These are phyloP conservation scores for Falco punctatus DNA, from an alignment of 2,113 vertebrate genomes.

Conservation along the genomic window DNA sequence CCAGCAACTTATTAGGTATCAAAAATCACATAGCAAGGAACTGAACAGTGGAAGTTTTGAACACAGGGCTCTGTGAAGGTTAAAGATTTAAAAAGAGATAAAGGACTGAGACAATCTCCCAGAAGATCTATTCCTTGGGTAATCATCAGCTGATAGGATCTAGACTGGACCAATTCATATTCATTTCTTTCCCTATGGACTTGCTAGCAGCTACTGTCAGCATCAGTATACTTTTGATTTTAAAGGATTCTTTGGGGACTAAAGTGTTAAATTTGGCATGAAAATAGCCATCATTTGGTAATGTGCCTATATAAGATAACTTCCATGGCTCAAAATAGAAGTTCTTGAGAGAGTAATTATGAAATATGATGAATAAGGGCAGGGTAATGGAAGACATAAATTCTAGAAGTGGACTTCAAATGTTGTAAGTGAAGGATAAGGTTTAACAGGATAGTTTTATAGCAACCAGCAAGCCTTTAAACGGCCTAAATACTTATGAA, in stretches of 20 bases:
- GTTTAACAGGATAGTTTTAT: conserved; percentile 22
- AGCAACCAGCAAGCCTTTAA: background rate
- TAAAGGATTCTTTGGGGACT: background rate
- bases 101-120: background rate
- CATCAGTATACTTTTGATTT: background rate
- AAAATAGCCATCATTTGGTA: background rate
- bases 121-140: background rate
- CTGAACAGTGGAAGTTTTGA: background rate
- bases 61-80: background rate
- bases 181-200: background rate
- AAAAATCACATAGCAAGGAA: background rate
- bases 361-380: background rate
- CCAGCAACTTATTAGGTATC: background rate
- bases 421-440: background rate
- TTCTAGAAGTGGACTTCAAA: background rate
- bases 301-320: background rate
- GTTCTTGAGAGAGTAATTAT: background rate
- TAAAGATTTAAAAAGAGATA: background rate
- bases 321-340: background rate
- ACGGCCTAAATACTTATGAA: background rate
- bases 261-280: background rate
- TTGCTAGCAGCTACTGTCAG: background rate
- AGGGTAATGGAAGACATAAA: background rate
- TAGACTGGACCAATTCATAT: background rate
- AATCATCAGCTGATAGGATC: background rate